Base-by-base conservation (phyloP, 2,888 invertebrate species). In the Drosophila maculinotata region DNA sequence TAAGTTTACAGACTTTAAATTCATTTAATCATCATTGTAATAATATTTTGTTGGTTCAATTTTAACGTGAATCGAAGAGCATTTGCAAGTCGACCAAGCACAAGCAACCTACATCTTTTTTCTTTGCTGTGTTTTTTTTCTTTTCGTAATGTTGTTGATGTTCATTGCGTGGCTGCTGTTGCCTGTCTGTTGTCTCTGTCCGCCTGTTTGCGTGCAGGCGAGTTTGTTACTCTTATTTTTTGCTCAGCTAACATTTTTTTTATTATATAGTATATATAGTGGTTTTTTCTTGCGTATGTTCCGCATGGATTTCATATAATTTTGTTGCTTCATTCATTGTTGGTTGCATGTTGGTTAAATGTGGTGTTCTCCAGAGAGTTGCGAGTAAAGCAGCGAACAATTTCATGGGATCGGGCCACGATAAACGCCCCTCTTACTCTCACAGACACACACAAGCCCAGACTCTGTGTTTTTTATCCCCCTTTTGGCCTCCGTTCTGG, bases 301-400 rank as follows among this genome's bases (percentile, higher is more conserved):
- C 42, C 54, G 69, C 68, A 45, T 66, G 79, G 66, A 71, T 75
- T 79, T 74, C 68, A 69, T 76, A 76, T 85, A 79, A 87, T 76
- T 85, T 87, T 85, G 87, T 87, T 79, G 89, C 86, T 82, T 79
- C 82, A 87, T 89, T 89, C 89, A 88, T 81, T 88, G 89, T 80
- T 66, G 80, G 75, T 71, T 78, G 78, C 76, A 71, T 75, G 81
- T 76, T 62, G 66, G 57, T 67, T 67, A 73, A 77, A 69, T 77
- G 58, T 66, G 54, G 49, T 45, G 39, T 49, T 38, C 64, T 72
- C 75, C 3, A 48, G 58, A 65, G 69, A 76, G 64, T 52, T 49
- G 30, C 44, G 25, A 39, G 44, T 25, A 20, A 30, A 10, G 30
- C 53, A 35, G 35, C 10, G 33, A 54, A 54, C 47, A 68, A 52